Base-by-base conservation (phyloP, 2,888 invertebrate species). In the Metacarcinus magister region DNA sequence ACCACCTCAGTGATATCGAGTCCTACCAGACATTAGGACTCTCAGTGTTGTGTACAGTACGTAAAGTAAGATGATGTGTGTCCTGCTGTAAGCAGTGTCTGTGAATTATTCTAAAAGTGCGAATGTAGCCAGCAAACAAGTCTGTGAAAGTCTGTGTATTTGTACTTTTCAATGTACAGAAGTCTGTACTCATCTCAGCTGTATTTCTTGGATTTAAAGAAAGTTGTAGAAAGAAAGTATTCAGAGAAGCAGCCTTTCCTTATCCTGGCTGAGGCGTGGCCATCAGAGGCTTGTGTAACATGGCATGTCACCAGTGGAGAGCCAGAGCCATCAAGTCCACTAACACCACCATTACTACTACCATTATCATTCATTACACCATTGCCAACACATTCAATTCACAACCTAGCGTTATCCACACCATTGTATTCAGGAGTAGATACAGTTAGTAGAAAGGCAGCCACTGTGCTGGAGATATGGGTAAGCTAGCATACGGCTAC, bases 171-270 rank as follows among this genome's bases (percentile, higher is more conserved):
- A 96, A 96, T 96, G 95, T 95, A 96, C 95, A 96, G 96, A 96
- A 96, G 91, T 94, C 95, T 96, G 96, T 96, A 96, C 96, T 96
- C 96, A 96, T 96, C 95, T 96, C 96, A 95, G 96, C 96, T 96
- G 96, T 96, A 96, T 96, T 96, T 96, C 96, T 96, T 96, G 96
- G 96, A 96, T 96, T 96, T 96, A 96, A 96, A 96, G 95, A 96
- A 96, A 96, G 96, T 95, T 96, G 95, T 96, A 96, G 95, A 96
- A 96, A 96, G 96, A 96, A 96, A 96, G 96, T 96, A 96, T 96
- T 96, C 96, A 96, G 96, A 96, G 96, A 96, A 96, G 92, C 93
- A 92, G 96, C 95, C 92, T 94, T 96, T 96, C 94, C 75, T 96
- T 96, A 96, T 44, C 96, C 96, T 96, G 87, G 87, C 87, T 39